phyloP scores from a whole-genome alignment of 2,888 invertebrate genomes.

The Helobdella robusta region DNA sequence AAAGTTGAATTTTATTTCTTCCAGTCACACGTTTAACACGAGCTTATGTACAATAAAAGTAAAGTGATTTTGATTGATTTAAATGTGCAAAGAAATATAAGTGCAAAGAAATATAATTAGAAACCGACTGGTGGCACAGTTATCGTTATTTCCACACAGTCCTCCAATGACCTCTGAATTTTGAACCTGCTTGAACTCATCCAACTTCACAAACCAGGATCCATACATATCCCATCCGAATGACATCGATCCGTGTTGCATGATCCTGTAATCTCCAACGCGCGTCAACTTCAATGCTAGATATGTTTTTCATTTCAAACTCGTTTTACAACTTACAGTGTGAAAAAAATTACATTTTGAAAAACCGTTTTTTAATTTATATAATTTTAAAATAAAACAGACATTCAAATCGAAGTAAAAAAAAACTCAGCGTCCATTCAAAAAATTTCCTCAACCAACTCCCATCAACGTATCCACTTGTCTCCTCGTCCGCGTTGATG shows the following conservation, averaged over 20 bases:
- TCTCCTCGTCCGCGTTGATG: not conserved
- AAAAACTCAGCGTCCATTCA: not conserved
- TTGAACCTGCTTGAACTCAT: conserved; percentile 5
- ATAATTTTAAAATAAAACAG: not conserved
- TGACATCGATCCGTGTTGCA: conserved; percentile 8
- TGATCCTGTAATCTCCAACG: conserved; percentile 3
- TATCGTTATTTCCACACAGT: conserved; percentile 16
- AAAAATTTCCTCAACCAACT: too few relatives aligned
- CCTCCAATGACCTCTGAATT: not conserved
- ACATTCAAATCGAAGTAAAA: too few relatives aligned
- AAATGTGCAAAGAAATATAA: not conserved
- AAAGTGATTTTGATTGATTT: not conserved
- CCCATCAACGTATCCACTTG: conserved; percentile 11
- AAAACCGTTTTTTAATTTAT: not conserved
- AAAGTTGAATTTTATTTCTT: too few relatives aligned
- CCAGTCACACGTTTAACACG: not conserved
- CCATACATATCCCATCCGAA: conserved; percentile 3
- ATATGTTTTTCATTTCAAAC: too few relatives aligned
- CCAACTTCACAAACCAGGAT: conserved; percentile 14
- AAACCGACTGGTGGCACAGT: not conserved
- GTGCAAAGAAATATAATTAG: not conserved
- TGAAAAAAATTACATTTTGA: not conserved
- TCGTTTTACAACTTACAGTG: not conserved
- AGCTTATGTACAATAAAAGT: not conserved
- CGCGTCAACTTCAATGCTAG: conserved; percentile 5